Conservation (phyloP, 2,113 vertebrate species). For the Polypterus bichir region DNA sequence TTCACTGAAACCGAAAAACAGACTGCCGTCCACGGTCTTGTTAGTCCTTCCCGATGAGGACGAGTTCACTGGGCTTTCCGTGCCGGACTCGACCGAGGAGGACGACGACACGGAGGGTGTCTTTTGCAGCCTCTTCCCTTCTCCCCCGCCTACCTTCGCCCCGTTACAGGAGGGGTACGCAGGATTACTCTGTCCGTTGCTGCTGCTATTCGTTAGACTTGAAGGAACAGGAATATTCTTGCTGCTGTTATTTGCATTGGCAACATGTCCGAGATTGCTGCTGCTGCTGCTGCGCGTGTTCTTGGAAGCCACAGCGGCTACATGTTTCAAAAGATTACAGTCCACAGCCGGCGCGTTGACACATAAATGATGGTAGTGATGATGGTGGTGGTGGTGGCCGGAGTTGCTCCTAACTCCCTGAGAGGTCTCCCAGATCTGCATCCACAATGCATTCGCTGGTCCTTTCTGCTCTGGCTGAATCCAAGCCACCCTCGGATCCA, state of each 20-base stretch:
- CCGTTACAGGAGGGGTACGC: slow-evolving; percentile 10
- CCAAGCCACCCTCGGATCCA: slow-evolving; percentile 97
- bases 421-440: slow-evolving; percentile 95
- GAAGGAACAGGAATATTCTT: slow-evolving; percentile 26
- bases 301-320: slow-evolving; percentile 36
- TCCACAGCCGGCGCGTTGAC: slow-evolving; percentile 63
- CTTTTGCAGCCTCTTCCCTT: slow-evolving; percentile 56
- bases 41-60: slow-evolving; percentile 56
- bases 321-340: slow-evolving; percentile 38
- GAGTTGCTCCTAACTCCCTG: slow-evolving; percentile 66
- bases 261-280: slow-evolving; percentile 33
- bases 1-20: slow-evolving; percentile 42
- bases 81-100: slow-evolving; percentile 60
- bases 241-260: slow-evolving; percentile 25
- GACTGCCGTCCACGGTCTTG: slow-evolving; percentile 32
- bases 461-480: slow-evolving; percentile 97
- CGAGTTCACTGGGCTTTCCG: slow-evolving; percentile 56
- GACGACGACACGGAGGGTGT: slow-evolving; percentile 55
- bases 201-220: slow-evolving; percentile 29
- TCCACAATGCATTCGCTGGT: slow-evolving; percentile 94
- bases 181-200: slow-evolving; percentile 23
- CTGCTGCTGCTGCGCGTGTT: slow-evolving; percentile 29
- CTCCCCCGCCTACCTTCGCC: slow-evolving; percentile 22
- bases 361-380: slow-evolving; percentile 57
- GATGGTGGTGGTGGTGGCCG: slow-evolving; percentile 54